Evolutionary conservation across 1,140 invertebrate genomes (phyloP).

Genomic region (Yoshiicerus persimilis): DNA sequence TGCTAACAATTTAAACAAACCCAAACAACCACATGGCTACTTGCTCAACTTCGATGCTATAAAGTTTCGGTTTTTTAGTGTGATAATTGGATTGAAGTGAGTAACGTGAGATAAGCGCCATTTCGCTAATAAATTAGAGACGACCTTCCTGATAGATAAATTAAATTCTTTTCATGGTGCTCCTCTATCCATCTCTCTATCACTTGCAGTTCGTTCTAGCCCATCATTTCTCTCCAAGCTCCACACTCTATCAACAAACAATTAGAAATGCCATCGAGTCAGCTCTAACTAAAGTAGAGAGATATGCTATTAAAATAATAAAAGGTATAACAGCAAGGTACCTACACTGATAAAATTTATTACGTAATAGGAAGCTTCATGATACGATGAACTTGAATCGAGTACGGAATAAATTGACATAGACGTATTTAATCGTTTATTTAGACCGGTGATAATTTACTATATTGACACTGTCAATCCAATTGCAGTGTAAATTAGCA

Average conservation of each 20-base stretch:
- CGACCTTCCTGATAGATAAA: not conserved
- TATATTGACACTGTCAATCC: not conserved
- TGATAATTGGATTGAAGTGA: not conserved
- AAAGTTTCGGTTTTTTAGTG: not conserved
- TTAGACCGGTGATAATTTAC: not conserved
- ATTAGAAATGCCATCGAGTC: not conserved
- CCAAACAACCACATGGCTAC: not conserved
- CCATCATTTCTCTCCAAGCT: not conserved
- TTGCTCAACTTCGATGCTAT: not conserved
- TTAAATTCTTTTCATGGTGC: not conserved
- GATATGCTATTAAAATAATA: not conserved
- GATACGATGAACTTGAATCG: not conserved
- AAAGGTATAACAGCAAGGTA: not conserved
- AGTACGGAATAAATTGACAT: not conserved
- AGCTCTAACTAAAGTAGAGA: not conserved
- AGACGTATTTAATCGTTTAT: not conserved
- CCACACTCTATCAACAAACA: not conserved
- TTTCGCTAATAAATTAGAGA: not conserved
- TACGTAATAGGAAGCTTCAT: not conserved
- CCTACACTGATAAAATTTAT: not conserved
- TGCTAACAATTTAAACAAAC: not conserved
- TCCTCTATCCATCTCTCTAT: not conserved
- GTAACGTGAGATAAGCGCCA: not conserved
- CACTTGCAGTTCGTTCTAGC: not conserved
- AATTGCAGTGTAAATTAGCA: not conserved